Conservation (phyloP, 1,140 invertebrate species). For the Scaptomyza montana region DNA sequence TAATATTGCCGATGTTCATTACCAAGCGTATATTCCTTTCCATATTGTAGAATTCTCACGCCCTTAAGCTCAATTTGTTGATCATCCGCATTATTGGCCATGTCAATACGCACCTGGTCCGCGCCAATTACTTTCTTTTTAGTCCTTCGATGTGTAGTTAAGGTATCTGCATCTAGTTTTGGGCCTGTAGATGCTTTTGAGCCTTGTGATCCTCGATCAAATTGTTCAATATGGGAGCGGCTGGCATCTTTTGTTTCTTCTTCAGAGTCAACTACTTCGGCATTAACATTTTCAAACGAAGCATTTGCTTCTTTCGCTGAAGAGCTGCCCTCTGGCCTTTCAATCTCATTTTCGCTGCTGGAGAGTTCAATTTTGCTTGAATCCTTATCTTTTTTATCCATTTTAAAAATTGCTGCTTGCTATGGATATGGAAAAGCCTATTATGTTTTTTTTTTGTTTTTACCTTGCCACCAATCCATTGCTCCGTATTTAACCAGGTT, state of each 20-base stretch:
- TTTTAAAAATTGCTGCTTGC: neutral
- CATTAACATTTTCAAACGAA: too few relatives aligned
- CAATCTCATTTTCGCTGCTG: neutral
- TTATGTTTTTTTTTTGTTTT: slow-evolving; percentile 37
- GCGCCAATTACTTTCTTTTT: neutral
- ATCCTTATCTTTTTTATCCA: slow-evolving; percentile 1
- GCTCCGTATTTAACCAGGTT: slow-evolving; percentile 95
- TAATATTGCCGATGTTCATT: neutral
- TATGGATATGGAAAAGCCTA: slow-evolving; percentile 10
- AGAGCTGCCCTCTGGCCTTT: neutral
- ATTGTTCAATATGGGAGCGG: too few relatives aligned
- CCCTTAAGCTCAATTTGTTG: neutral
- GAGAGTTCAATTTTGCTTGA: neutral
- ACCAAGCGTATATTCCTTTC: neutral
- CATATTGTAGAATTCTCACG: neutral
- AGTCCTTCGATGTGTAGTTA: neutral
- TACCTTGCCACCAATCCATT: slow-evolving; percentile 91
- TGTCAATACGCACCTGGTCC: neutral
- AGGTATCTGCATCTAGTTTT: too few relatives aligned
- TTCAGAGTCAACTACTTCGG: too few relatives aligned
- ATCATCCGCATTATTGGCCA: neutral
- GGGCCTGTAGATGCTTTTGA: too few relatives aligned
- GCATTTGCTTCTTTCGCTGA: too few relatives aligned
- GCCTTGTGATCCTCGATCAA: too few relatives aligned
- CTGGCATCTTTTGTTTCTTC: too few relatives aligned